Percentiles rank a stretch among this genome's conserved stretches.
These are phyloP conservation scores for Cololabis saira DNA, from an alignment of 2,113 vertebrate species.

Conservation along the genomic window DNA sequence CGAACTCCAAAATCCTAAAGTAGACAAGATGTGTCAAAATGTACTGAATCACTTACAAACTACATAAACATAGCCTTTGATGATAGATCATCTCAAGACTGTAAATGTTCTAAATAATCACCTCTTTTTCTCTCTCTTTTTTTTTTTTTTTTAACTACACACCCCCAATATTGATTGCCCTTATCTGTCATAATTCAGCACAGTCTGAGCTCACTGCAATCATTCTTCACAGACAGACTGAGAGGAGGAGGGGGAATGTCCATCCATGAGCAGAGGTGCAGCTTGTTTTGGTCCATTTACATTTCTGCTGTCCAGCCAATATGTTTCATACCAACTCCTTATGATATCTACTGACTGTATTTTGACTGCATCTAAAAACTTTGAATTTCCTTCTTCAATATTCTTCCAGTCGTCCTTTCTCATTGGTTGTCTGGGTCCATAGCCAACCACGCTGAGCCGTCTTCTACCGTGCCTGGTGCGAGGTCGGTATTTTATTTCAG, in stretches of 20 bases:
- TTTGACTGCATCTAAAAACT: constrained; percentile 10
- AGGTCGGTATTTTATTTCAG: constrained; percentile 12
- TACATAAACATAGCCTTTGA: constrained; percentile 12
- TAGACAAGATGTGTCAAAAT: constrained; percentile 2
- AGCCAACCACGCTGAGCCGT: not conserved
- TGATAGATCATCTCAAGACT: constrained; percentile 61
- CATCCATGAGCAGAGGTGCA: constrained; percentile 70
- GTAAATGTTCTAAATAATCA: constrained; percentile 71
- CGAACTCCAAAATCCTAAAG: constrained; percentile 19
- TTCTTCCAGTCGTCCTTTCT: not conserved
- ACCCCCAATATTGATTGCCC: constrained; percentile 80
- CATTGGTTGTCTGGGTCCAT: constrained; percentile 4
- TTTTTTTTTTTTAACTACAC: constrained; percentile 1
- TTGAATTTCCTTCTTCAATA: not conserved
- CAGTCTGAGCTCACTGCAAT: constrained; percentile 79
- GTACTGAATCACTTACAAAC: constrained; percentile 4
- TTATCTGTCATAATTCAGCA: constrained; percentile 87
- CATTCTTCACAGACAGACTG: constrained; percentile 68
- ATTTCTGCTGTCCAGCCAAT: constrained; percentile 49
- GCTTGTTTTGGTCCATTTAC: constrained; percentile 58
- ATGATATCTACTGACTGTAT: not conserved
- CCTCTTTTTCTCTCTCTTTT: constrained; percentile 6
- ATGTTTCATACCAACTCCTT: constrained; percentile 37
- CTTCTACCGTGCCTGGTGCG: not conserved
- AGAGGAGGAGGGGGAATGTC: constrained; percentile 60